Evolutionary conservation across 2,113 vertebrate genomes (phyloP), one percentile per base, ranked within the genome.

Genomic region (Haemorhous mexicanus): DNA sequence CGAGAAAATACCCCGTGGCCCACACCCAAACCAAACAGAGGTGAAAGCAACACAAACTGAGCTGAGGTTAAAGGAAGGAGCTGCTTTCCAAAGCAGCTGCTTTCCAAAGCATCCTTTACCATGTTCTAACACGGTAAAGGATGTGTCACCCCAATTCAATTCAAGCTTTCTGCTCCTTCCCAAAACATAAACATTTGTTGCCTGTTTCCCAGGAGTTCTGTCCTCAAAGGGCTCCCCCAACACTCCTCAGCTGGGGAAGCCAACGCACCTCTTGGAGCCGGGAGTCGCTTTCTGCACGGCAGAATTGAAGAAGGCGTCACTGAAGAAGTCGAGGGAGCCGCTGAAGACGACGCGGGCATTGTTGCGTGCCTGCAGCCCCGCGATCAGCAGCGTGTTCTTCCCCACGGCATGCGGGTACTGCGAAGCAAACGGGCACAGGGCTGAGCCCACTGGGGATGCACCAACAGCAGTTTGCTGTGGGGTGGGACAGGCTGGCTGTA

Each of bases 391-490:
- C 12, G 99, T 99, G 97, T 99, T 99, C 98, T 99, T 99, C 28
- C 99, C 99, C 15, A 99, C 99, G 0, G 99, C 99, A 1, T 99
- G 99, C 0, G 99, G 99, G 64, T 99, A 99, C 99, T 99, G 93
- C 1, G 7, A 35, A 22, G 33, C 33, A 76, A 72, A 0, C 0
- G 1, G 46, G 3, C 13, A 35, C 7, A 10, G 20, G 2, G 2
- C 15, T 86, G 3, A 80, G 53, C 6, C 7, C 10, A 0, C 3
- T 1, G 5, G 27, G 63, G 11, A 8, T 5, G 33, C 50, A 16
- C 5, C 30, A 22, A 50, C 47, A 16, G 52, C 27, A 35, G 15
- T 35, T 24, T 39, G 50, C 53, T 47, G 22, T 1, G 2, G 18
- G n/a, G 20, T 30, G 46, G 43, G 43, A 37, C 43, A 62, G 50